phyloP scores from a whole-genome alignment of 2,888 invertebrate species.

The Melanostoma mellinum region DNA sequence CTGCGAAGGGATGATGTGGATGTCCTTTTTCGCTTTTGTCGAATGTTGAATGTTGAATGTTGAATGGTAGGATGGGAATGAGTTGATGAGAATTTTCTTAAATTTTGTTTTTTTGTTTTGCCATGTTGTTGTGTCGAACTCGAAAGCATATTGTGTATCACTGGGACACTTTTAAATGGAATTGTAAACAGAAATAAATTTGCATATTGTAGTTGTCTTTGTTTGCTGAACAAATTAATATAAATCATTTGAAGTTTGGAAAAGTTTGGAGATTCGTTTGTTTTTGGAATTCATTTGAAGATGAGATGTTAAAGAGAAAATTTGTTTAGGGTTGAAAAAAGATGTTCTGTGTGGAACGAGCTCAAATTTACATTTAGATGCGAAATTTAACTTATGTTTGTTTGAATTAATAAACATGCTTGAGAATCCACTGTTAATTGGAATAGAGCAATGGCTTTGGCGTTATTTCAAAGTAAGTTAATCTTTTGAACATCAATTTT shows the following conservation, averaged over 20 bases:
- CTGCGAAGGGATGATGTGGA: constrained; percentile 47
- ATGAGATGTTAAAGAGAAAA: constrained; percentile 2
- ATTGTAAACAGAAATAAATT: constrained; percentile 23
- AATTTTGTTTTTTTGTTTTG: constrained; percentile 4
- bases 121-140: not conserved
- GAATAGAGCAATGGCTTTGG: too few species aligned
- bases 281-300: constrained; percentile 9
- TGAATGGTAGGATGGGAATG: not conserved
- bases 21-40: constrained; percentile 34
- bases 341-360: too few species aligned
- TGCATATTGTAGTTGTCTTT: constrained; percentile 20
- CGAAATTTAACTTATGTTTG: too few species aligned
- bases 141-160: constrained; percentile 1
- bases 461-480: too few species aligned
- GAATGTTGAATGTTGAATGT: not conserved
- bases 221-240: constrained; percentile 43
- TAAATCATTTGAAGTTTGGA: constrained; percentile 39
- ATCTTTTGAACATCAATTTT: too few species aligned
- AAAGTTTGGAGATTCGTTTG: constrained; percentile 19
- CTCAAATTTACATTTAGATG: too few species aligned
- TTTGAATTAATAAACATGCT: too few species aligned
- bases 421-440: too few species aligned
- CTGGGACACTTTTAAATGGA: constrained; percentile 4
- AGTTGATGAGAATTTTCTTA: constrained; percentile 41
- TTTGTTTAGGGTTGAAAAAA: not conserved